Base-by-base conservation (phyloP, 2,888 invertebrate species). In the Microctonus brassicae region DNA sequence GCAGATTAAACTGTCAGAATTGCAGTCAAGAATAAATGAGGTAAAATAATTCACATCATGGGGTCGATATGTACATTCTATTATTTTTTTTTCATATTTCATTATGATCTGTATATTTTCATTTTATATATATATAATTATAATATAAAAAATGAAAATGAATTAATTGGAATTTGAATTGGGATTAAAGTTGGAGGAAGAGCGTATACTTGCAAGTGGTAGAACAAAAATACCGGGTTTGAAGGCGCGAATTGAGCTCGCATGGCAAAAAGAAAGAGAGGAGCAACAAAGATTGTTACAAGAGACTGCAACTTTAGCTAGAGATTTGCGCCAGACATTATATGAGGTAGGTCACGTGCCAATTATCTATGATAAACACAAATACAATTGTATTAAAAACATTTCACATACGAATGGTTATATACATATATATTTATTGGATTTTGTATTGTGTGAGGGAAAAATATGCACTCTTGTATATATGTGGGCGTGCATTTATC, bases 261-360 rank as follows among this genome's bases (percentile, higher is more conserved):
- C 96, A 0, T 97, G 97, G 97, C 96, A 96, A 83, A 97, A 96
- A 85, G 97, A 97, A 87, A 90, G 97, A 24, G 96, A 96, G 85
- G 97, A 97, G 81, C 96, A 96, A 81, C 96, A 96, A 79, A 90
- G 96, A n/a, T 88, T 97, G 47, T 88, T 97, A 34, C 95, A 96
- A 84, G 97, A 97, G 89, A 96, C 96, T 0, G 95, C 96, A 47
- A 96, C 96, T 0, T 90, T 97, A 73, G 96, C 97, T 0, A 90
- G 96, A 73, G 97, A 97, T 86, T 88, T 97, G 61, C 89, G 96
- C 13, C 96, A 96, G 87, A 96, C 96, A 0, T 90, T 96, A 36
- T 95, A 95, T 82, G 96, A 95, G 90, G 92, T 91, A 83, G 74
- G 63, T 60, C 70, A 63, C 72, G 52, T 66, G 61, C 24, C 61